phyloP scores from a whole-genome alignment of 2,113 vertebrate genomes.

The Fulmarus glacialis region DNA sequence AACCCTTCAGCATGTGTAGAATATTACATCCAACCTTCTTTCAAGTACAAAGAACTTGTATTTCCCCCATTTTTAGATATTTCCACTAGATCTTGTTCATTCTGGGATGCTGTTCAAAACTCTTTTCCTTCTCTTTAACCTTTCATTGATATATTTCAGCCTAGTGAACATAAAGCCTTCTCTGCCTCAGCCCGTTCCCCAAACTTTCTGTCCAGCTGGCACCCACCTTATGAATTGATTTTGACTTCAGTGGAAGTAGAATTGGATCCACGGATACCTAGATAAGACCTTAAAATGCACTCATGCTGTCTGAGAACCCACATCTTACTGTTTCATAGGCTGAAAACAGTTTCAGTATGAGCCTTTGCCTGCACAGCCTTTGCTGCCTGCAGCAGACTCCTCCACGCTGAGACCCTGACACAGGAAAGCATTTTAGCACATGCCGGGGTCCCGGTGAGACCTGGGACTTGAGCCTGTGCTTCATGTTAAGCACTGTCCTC shows the following conservation, averaged over 20 bases:
- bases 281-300: not conserved
- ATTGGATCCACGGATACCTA: not conserved
- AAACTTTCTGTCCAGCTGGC: not conserved
- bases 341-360: not conserved
- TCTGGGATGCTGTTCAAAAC: conserved; percentile 41
- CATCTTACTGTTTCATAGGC: not conserved
- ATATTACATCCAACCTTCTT: conserved; percentile 32
- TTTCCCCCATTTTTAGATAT: conserved; percentile 38
- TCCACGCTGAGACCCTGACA: not conserved
- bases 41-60: conserved; percentile 28
- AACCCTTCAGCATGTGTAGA: conserved; percentile 19
- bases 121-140: not conserved
- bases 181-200: not conserved
- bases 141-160: conserved; percentile 24
- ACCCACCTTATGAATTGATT: not conserved
- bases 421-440: not conserved
- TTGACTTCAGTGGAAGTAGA: not conserved
- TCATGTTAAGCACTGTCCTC: not conserved
- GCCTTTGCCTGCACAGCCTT: not conserved
- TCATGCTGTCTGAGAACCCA: not conserved
- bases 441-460: not conserved
- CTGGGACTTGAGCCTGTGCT: not conserved
- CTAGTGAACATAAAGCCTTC: not conserved
- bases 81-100: conserved; percentile 14
- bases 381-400: not conserved